phyloP scores from a whole-genome alignment of 1,140 invertebrate species.

The Bombus confusus region DNA sequence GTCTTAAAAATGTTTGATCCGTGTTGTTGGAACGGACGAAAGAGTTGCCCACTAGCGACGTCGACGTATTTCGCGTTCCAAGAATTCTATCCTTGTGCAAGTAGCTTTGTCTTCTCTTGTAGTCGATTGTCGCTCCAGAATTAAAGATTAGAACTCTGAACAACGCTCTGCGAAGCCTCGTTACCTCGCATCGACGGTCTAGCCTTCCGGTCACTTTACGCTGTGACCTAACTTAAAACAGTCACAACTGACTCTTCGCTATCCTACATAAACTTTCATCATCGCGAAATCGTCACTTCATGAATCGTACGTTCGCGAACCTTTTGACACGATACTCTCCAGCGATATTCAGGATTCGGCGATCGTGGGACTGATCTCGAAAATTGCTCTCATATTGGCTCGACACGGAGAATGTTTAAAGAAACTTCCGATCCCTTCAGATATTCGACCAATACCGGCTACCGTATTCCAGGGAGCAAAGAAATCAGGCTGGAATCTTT shows the following conservation, averaged over 20 bases:
- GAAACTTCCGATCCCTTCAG: conserved; percentile 8
- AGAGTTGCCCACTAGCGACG: not conserved
- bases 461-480: conserved; percentile 25
- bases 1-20: not conserved
- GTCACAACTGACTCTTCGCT: not conserved
- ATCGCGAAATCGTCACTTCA: too few relatives aligned
- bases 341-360: not conserved
- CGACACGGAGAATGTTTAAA: conserved; percentile 11
- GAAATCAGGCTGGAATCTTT: conserved; percentile 41
- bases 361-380: not conserved
- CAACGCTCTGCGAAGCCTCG: not conserved
- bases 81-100: not conserved
- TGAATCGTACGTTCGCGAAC: not conserved
- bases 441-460: conserved; percentile 44
- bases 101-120: not conserved
- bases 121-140: not conserved
- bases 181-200: not conserved
- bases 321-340: not conserved
- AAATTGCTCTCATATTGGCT: not conserved
- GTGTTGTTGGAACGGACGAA: not conserved
- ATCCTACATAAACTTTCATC: too few relatives aligned
- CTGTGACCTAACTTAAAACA: too few relatives aligned
- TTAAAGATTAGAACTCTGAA: not conserved
- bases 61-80: not conserved
- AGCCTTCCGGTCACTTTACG: not conserved